phyloP scores from a whole-genome alignment of 2,797 vertebrate species.

The Pyrocephalus nanus region DNA sequence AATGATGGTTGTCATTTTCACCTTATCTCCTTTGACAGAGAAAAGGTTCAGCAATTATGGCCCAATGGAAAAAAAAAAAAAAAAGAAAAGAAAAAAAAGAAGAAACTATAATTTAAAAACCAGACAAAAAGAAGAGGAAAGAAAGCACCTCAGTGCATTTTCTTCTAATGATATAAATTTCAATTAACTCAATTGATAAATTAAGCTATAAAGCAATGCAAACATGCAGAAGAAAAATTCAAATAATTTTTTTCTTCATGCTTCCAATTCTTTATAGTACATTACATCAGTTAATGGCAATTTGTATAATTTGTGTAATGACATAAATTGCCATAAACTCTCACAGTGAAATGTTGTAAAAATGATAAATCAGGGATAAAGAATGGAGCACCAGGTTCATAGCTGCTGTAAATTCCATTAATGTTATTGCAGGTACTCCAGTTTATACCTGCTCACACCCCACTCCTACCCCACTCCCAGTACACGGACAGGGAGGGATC shows the following conservation, averaged over 20 bases:
- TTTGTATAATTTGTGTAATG: constrained; percentile 81
- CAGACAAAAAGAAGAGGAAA: constrained; percentile 46
- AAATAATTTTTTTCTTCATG: constrained; percentile 75
- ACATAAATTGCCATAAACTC: constrained; percentile 76
- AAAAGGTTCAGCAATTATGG: constrained; percentile 49
- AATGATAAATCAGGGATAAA: constrained; percentile 72
- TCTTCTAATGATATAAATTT: constrained; percentile 67
- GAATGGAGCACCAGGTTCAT: neutral
- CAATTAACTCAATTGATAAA: constrained; percentile 72
- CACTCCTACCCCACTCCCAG: neutral
- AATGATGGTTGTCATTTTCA: constrained; percentile 66
- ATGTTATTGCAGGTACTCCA: neutral
- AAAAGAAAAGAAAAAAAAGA: neutral
- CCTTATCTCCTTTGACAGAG: constrained; percentile 58
- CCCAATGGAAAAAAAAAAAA: neutral
- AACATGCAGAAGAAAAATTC: constrained; percentile 75
- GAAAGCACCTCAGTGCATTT: constrained; percentile 41
- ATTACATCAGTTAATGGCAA: constrained; percentile 79
- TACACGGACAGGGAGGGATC: rapidly evolving
- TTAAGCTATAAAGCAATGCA: constrained; percentile 72
- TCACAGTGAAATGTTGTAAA: constrained; percentile 71
- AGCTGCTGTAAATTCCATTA: constrained; percentile 5
- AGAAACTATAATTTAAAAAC: constrained; percentile 34
- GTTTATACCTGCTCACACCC: neutral
- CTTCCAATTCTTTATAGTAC: constrained; percentile 77